phyloP scores from a whole-genome alignment of 2,888 invertebrate species.

The Endotricha flammealis region DNA sequence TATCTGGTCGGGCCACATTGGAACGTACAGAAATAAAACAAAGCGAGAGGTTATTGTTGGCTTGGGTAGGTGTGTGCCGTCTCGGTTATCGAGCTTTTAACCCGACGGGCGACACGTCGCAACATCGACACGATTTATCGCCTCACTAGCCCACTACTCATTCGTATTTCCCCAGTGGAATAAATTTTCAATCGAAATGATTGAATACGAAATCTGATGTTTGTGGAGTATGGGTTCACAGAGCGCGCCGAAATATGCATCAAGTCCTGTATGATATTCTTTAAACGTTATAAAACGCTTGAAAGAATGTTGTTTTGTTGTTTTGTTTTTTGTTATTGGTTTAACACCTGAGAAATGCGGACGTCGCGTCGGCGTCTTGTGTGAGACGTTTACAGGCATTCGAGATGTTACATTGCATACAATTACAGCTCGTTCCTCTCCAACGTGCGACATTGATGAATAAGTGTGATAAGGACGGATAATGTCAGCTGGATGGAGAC shows the following conservation, averaged over 20 bases:
- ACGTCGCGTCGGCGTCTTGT: constrained; percentile 25
- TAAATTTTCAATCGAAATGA: constrained; percentile 66
- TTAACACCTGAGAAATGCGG: constrained; percentile 28
- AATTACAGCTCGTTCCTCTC: constrained; percentile 38
- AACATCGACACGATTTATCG: constrained; percentile 74
- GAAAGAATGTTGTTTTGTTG: constrained; percentile 13
- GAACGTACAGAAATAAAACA: constrained; percentile 70
- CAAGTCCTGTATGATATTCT: neutral
- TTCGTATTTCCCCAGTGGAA: constrained; percentile 69
- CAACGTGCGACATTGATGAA: constrained; percentile 25
- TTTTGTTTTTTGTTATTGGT: constrained; percentile 15
- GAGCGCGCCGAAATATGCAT: neutral
- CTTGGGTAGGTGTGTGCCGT: constrained; percentile 70
- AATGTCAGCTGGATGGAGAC: constrained; percentile 37
- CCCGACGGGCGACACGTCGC: constrained; percentile 73
- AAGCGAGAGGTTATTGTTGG: constrained; percentile 72
- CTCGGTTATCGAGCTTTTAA: constrained; percentile 78
- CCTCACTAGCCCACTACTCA: constrained; percentile 73
- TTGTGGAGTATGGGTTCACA: constrained; percentile 18
- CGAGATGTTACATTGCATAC: constrained; percentile 28
- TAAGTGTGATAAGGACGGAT: constrained; percentile 29
- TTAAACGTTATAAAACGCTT: constrained; percentile 10
- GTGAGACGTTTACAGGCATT: constrained; percentile 23
- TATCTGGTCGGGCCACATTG: constrained; percentile 60
- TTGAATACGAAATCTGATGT: constrained; percentile 41